Evolutionary conservation across 64 coral and sea anemone species (phyloP), one percentile per base, ranked within the genome.

Genomic region (Stylophora pistillata): DNA sequence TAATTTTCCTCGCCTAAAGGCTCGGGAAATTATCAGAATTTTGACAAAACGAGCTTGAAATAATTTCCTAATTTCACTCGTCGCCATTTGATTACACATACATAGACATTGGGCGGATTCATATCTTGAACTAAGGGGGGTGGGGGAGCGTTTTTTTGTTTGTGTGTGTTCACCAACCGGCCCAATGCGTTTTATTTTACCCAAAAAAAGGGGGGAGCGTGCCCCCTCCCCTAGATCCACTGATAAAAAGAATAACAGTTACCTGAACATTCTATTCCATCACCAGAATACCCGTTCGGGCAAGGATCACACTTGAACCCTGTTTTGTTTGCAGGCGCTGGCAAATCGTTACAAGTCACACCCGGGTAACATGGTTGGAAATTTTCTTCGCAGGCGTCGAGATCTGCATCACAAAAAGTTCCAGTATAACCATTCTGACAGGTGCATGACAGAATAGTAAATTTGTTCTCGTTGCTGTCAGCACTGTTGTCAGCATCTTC

Each of bases 221-320:
- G n/a, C n/a, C n/a, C n/a, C n/a, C n/a, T n/a, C n/a, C n/a, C n/a
- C n/a, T n/a, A n/a, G n/a, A n/a, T n/a, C n/a, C n/a, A n/a, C n/a
- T 41, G 2, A 41, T 3, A 41, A 2, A 41, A 41, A 41, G 37
- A 41, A 23, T 23, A 66, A n/a, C 17, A 10, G 63, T 20, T 86
- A 87, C 85, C 85, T 87, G 69, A 14, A 56, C 85, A 87, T 25
- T 74, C 15, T 30, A 58, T 58, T 30, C 86, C 86, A 58, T 74
- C 25, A 21, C 86, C 86, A 74, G 86, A 73, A 30, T 74, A 87
- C 14, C 86, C 86, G 61, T 15, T 73, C 14, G 86, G 86, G 15
- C 86, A 87, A 5, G 86, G 71, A 32, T 68, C 86, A 87, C 86
- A 87, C 20, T 62, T 52, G 47, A 74, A 87, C 14, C 85, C 85